A percentile compares a stretch with the other conserved stretches of the same genome.
These are phyloP conservation scores for Idaea dimidiata DNA, from an alignment of 2,888 invertebrate species.

Conservation along the genomic window DNA sequence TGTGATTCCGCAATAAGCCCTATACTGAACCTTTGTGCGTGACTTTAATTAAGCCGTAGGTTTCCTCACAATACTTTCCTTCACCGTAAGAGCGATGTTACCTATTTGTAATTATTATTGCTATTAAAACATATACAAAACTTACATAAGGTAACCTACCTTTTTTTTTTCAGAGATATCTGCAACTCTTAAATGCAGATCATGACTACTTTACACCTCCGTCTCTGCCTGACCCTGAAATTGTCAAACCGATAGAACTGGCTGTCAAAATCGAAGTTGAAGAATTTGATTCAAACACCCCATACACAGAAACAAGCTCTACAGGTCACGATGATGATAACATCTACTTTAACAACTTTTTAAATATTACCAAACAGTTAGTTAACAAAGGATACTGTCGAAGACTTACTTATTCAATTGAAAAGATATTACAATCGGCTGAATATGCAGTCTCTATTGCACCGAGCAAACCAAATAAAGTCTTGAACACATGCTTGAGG, in stretches of 20 bases:
- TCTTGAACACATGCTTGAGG: background rate
- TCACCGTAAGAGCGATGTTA: no score
- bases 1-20: no score
- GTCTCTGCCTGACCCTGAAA: background rate
- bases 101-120: no score
- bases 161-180: background rate
- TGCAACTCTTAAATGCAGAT: conserved; percentile 6
- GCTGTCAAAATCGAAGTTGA: conserved; percentile 31
- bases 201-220: conserved; percentile 7
- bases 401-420: background rate
- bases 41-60: no score
- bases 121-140: no score
- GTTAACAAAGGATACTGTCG: background rate
- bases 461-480: background rate
- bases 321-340: conserved; percentile 10
- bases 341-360: background rate
- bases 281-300: conserved; percentile 17
- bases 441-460: background rate
- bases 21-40: no score
- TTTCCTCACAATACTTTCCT: no score
- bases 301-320: background rate
- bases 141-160: no score
- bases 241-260: conserved; percentile 9
- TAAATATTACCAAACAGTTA: background rate
- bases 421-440: conserved; percentile 6